Evolutionary conservation across 2,113 vertebrate genomes (phyloP).

Genomic region (Muntiacus muntjak): DNA sequence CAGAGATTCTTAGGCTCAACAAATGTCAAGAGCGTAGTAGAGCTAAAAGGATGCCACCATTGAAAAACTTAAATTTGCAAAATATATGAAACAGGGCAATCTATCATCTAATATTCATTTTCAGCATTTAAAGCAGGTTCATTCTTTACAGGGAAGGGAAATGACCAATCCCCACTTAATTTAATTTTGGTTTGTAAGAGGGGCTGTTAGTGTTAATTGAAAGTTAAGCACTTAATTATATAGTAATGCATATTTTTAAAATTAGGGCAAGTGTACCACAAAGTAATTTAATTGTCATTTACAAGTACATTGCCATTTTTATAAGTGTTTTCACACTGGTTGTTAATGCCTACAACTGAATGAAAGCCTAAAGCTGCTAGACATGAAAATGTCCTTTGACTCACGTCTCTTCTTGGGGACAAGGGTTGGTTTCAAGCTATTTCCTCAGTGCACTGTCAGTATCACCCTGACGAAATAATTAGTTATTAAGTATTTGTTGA

Average conservation of each 20-base stretch:
- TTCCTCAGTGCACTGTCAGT: background rate
- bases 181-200: slow-evolving; percentile 40
- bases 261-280: background rate
- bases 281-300: slow-evolving; percentile 8
- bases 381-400: background rate
- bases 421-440: background rate
- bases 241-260: background rate
- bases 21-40: background rate
- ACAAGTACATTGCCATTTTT: background rate
- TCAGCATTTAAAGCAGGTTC: background rate
- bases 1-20: background rate
- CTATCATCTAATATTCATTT: background rate
- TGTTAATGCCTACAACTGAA: background rate
- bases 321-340: slow-evolving; percentile 9
- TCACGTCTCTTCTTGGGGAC: background rate
- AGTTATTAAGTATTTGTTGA: background rate
- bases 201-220: background rate
- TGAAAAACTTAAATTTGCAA: background rate
- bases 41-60: background rate
- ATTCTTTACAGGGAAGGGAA: background rate
- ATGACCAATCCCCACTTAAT: background rate
- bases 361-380: background rate
- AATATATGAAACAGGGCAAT: background rate
- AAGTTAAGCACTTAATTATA: slow-evolving; percentile 12
- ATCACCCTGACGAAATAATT: background rate